phyloP scores from a whole-genome alignment of 2,113 vertebrate species.

The Mohoua ochrocephala region DNA sequence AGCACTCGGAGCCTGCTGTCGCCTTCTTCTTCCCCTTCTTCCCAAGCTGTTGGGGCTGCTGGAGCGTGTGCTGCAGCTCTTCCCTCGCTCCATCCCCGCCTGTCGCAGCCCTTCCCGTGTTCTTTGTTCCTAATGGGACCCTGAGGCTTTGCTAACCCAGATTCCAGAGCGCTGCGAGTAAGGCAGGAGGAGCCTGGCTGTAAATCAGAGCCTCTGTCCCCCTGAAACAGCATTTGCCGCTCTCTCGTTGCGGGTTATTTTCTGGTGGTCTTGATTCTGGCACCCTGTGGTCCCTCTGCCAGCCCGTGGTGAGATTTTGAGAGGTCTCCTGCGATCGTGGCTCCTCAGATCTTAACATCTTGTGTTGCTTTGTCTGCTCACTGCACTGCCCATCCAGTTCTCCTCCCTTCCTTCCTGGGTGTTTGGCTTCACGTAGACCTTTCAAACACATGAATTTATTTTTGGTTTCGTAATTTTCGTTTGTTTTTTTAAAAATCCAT shows the following conservation, averaged over 20 bases:
- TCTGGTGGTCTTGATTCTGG: background rate
- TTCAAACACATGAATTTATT: fast-evolving
- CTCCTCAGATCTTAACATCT: fast-evolving
- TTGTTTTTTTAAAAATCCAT: background rate
- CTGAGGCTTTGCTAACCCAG: constrained; percentile 48
- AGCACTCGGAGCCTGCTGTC: background rate
- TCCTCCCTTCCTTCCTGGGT: background rate
- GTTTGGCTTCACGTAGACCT: background rate
- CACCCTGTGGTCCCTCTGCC: background rate
- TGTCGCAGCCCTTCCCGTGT: background rate
- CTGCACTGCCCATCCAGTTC: fast-evolving
- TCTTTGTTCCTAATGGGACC: constrained; percentile 16
- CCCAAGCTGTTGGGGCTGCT: background rate
- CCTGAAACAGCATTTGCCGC: fast-evolving
- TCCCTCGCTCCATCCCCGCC: background rate
- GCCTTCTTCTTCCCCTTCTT: background rate
- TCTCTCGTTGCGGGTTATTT: fast-evolving
- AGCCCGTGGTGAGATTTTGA: background rate
- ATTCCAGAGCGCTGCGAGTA: background rate
- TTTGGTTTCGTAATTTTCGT: background rate
- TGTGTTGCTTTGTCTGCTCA: background rate
- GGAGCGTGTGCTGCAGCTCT: background rate
- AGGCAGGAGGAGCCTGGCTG: background rate
- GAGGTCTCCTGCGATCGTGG: fast-evolving
- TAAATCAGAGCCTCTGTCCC: background rate